Percentiles rank a stretch among this genome's conserved stretches.
Evolutionary conservation across 2,113 vertebrate species (phyloP).

Genomic region (Cyrtonyx montezumae): DNA sequence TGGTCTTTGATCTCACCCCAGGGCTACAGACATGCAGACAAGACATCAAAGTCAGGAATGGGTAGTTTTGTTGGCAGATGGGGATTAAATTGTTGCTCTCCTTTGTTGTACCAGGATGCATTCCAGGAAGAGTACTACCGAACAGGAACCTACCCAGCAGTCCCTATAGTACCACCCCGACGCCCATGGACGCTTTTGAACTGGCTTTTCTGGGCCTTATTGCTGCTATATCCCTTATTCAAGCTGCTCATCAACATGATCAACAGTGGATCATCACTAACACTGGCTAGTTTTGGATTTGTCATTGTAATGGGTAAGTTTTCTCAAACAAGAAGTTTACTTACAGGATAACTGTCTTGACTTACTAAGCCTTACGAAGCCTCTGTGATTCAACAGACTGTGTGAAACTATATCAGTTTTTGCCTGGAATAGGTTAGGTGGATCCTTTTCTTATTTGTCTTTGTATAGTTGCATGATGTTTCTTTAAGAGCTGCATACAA

Average conservation of each 20-base stretch:
- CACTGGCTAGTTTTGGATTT: constrained; percentile 79
- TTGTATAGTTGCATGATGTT: not conserved
- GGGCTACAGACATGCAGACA: not conserved
- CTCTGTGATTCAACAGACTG: not conserved
- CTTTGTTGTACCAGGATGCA: constrained; percentile 81
- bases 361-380: not conserved
- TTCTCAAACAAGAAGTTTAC: not conserved
- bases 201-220: constrained; percentile 90
- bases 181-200: constrained; percentile 89
- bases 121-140: constrained; percentile 90
- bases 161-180: constrained; percentile 73
- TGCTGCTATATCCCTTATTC: constrained; percentile 89
- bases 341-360: not conserved
- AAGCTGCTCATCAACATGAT: constrained; percentile 82
- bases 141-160: constrained; percentile 86
- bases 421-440: not conserved
- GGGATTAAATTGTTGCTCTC: not conserved
- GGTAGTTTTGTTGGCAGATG: not conserved
- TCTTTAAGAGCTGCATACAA: not conserved
- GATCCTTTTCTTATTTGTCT: not conserved
- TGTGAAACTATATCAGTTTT: not conserved
- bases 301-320: constrained; percentile 89
- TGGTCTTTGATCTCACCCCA: not conserved
- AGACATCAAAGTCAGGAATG: not conserved
- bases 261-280: constrained; percentile 86